Evolutionary conservation across 2,888 invertebrate genomes (phyloP).

Genomic region (Rhamnusium bicolor): DNA sequence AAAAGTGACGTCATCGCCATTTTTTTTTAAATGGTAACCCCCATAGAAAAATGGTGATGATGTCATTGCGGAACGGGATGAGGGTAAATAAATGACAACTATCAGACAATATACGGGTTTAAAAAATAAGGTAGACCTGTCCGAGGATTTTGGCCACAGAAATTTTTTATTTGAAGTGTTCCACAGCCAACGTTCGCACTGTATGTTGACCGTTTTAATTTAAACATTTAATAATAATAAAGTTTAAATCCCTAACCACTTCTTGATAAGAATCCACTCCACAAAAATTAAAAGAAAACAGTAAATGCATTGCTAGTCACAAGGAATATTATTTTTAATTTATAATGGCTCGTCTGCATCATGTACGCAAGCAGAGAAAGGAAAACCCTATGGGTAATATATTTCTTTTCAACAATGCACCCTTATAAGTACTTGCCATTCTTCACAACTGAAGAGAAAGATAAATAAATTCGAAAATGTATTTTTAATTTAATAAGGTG

Average conservation of each 20-base stretch:
- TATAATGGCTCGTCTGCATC: neutral
- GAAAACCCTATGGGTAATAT: slow-evolving; percentile 41
- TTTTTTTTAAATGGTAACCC: no score
- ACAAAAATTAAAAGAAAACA: neutral
- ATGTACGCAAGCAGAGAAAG: slow-evolving; percentile 19
- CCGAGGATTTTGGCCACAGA: no score
- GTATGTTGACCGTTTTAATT: no score
- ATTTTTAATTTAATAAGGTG: slow-evolving; percentile 58
- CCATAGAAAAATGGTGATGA: no score
- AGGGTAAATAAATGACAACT: no score
- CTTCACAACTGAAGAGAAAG: slow-evolving; percentile 40
- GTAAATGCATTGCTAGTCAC: neutral
- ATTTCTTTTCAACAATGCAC: slow-evolving; percentile 38
- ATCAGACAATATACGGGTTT: no score
- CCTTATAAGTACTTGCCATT: slow-evolving; percentile 44
- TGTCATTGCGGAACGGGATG: no score
- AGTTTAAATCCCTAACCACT: neutral
- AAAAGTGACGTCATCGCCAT: no score
- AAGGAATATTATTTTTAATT: neutral
- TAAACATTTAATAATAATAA: no score
- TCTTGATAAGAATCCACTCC: neutral
- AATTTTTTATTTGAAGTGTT: no score
- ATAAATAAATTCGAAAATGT: slow-evolving; percentile 50
- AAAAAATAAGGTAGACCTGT: no score
- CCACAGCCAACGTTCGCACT: no score